A percentile compares a stretch with the other conserved stretches of the same genome.
Conservation (phyloP, 2,113 vertebrate species). For the Platysteira castanea region DNA sequence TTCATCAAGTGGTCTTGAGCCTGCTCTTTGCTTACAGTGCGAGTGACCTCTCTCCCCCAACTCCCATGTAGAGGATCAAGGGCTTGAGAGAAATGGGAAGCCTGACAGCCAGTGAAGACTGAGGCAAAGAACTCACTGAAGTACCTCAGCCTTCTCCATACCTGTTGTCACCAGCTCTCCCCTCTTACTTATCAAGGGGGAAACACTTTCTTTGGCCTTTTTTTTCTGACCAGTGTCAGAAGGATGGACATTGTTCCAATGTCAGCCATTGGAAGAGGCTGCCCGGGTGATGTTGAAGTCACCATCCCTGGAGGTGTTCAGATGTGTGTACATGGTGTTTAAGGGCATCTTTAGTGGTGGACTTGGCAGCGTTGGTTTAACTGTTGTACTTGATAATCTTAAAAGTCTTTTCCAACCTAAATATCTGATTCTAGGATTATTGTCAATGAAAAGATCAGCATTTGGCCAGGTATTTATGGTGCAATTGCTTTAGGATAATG, state of each 20-base stretch:
- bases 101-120: too few species aligned
- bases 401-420: background rate
- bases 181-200: rapidly evolving
- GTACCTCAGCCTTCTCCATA: background rate
- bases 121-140: background rate
- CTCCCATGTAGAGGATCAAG: rapidly evolving
- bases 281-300: background rate
- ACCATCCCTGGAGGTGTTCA: background rate
- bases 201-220: background rate
- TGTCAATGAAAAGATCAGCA: background rate
- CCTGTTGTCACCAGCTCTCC: background rate
- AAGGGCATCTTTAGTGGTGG: background rate
- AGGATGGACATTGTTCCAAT: background rate
- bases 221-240: background rate
- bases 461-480: background rate
- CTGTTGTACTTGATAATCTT: background rate
- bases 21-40: background rate
- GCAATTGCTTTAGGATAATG: background rate
- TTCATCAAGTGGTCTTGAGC: background rate
- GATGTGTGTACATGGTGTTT: background rate
- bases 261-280: background rate
- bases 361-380: background rate
- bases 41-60: background rate
- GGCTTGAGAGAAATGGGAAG: background rate
- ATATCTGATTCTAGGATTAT: background rate